Percentiles rank a stretch among this genome's conserved stretches.
Conservation (phyloP, 1,140 invertebrate species). For the Danaus plexippus region DNA sequence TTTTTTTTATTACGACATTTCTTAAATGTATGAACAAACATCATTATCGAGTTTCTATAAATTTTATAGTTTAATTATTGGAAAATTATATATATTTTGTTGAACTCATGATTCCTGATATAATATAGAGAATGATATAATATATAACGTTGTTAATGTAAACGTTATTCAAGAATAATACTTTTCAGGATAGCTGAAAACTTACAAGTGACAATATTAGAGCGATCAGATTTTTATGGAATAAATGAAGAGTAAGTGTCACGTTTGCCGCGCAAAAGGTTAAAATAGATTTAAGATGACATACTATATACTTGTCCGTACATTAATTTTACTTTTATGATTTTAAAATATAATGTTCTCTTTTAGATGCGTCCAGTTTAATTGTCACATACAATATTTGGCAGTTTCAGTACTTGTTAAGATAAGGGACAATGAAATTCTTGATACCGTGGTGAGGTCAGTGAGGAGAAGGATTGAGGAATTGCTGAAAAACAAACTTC, state of each 20-base stretch:
- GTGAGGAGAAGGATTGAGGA: slow-evolving; percentile 45
- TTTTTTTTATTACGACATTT: slow-evolving; percentile 1
- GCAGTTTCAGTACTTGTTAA: slow-evolving; percentile 33
- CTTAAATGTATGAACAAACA: no score
- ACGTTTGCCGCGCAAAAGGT: not conserved
- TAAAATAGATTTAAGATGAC: no score
- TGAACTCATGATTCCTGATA: not conserved
- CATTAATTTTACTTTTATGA: slow-evolving; percentile 6
- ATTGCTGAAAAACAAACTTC: slow-evolving; percentile 43
- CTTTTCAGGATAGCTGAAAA: slow-evolving; percentile 48
- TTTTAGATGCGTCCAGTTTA: slow-evolving; percentile 44
- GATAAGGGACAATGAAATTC: slow-evolving; percentile 29
- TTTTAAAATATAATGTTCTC: slow-evolving; percentile 7
- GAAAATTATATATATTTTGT: slow-evolving; percentile 1
- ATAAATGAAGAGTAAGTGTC: slow-evolving; percentile 32
- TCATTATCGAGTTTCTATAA: no score
- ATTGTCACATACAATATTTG: slow-evolving; percentile 44
- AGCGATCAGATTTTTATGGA: slow-evolving; percentile 27
- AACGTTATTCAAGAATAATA: slow-evolving; percentile 2
- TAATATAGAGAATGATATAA: no score
- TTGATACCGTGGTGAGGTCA: slow-evolving; percentile 29
- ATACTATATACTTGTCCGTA: not conserved
- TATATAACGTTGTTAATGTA: not conserved
- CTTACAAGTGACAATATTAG: slow-evolving; percentile 33
- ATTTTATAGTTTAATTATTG: no score